Base-by-base conservation (phyloP, 2,888 invertebrate species). In the Latrodectus elegans region DNA sequence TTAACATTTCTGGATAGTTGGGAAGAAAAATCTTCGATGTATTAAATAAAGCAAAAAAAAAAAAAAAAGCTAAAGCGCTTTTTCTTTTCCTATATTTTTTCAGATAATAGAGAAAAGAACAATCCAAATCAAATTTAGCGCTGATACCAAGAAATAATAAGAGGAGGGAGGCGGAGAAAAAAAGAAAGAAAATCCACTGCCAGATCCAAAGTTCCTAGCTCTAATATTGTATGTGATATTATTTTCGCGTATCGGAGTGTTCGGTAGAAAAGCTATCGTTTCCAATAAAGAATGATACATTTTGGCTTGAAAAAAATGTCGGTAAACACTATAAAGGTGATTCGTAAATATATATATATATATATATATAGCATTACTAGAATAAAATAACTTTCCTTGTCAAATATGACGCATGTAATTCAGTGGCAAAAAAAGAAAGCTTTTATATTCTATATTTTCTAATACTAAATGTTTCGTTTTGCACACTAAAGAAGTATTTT, bases 91-190 rank as follows among this genome's bases (percentile, higher is more conserved):
- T 60, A n/a, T 60, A 9, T 15, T 60, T 60, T 60, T n/a, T 15
- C n/a, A 60, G 14, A 60, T 60, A 15, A n/a, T n/a, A 60, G 60
- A 60, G 60, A 60, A 60, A 60, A 60, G 60, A 60, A 60, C 60
- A 60, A 60, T 60, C n/a, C 14, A 60, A 60, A 60, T 60, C 60
- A 60, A 60, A 60, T 60, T 60, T 60, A n/a, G 60, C 60, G 14
- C 12, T 60, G 14, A 60, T 60, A 60, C 38, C 38, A 38, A 38
- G 38, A 38, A 38, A 38, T 38, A 38, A 38, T 12, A 60, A 60
- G 60, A 60, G 11, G n/a, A 60, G 60, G 14, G n/a, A 60, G n/a
- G n/a, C n/a, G 60, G 60, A 10, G 38, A 38, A 38, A 60, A 15
- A 60, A 15, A 15, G 60, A 60, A 60, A 60, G 60, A 60, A 60